Evolutionary conservation across 2,888 invertebrate species (phyloP), one percentile per base, ranked within the genome.

Genomic region (Eucera pruinosa): DNA sequence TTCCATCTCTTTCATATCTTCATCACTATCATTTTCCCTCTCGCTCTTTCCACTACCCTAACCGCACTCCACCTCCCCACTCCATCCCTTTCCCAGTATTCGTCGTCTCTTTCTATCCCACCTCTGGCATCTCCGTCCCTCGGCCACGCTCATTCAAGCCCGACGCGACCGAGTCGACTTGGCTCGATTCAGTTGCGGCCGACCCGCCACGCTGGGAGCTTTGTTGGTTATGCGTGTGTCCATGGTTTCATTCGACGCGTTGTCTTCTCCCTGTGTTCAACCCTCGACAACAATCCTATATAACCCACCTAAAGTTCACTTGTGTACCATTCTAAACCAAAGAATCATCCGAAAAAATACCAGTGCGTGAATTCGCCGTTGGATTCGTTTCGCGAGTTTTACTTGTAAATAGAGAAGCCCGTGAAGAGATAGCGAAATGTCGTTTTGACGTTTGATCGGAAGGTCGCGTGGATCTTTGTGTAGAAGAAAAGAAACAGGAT

Each of bases 151-250:
- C 91, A 90, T 91, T 91, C 90, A 91, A 90, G 89, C 90, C 88
- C 88, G 86, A 85, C 86, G 82, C 84, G 83, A 77, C 70, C 79
- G 84, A 82, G 83, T 69, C 82, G 83, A 80, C 78, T 74, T 58
- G 68, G 81, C 86, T 85, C 86, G 88, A 88, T 88, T 90, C 91
- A 91, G 91, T 91, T 88, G 90, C 89, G 90, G 91, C 84, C 88
- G 89, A 90, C 87, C 89, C 90, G 90, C 90, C 91, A 89, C 86
- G 82, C 87, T 86, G 88, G 72, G 84, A 86, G 88, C 83, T 87
- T 86, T 85, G 78, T 58, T 25, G 71, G 45, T 65, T 20, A 55
- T 65, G 73, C 66, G 84, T 50, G 55, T 68, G 72, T 45, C 23
- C 43, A 60, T 11, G 30, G 50, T 4, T 23, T 25, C 25, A 13